A percentile compares a stretch with the other conserved stretches of the same genome.
These are phyloP conservation scores for Beris chalybata DNA, from an alignment of 2,888 invertebrate species.

Conservation along the genomic window DNA sequence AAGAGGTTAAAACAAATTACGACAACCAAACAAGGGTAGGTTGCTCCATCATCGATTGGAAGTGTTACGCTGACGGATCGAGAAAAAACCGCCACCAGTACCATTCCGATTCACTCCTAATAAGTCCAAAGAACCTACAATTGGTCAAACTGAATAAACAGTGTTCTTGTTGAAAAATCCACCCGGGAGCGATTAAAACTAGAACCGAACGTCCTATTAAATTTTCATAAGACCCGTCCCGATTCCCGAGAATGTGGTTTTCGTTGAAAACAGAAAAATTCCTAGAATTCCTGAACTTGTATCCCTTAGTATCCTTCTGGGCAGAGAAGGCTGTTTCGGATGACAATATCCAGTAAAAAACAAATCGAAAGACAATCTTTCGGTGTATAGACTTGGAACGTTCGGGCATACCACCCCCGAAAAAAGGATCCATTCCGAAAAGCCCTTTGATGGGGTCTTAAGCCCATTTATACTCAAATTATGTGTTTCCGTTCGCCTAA, in stretches of 20 bases:
- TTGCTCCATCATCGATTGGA: constrained; percentile 20
- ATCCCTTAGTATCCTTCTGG: neutral
- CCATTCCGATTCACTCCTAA: neutral
- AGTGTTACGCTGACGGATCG: neutral
- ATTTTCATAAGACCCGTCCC: neutral
- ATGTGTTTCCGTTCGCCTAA: constrained; percentile 33
- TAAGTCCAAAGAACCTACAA: neutral
- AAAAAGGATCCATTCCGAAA: constrained; percentile 23
- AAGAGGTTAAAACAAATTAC: constrained; percentile 34
- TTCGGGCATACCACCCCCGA: neutral
- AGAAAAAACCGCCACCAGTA: neutral
- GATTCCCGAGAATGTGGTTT: no score
- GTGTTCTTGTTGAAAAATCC: no score
- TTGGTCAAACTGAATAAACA: constrained; percentile 10
- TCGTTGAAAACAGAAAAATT: no score
- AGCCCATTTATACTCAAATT: constrained; percentile 36
- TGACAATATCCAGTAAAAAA: no score
- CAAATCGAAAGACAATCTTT: no score
- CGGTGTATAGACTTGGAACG: no score
- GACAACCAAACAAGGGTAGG: neutral
- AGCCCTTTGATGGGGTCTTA: constrained; percentile 32
- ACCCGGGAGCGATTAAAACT: neutral
- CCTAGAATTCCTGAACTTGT: neutral
- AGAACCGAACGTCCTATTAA: neutral
- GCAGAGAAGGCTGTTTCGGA: neutral